These are phyloP conservation scores for Lacanobia wlatinum DNA, from an alignment of 2,888 invertebrate species.

Conservation along the genomic window DNA sequence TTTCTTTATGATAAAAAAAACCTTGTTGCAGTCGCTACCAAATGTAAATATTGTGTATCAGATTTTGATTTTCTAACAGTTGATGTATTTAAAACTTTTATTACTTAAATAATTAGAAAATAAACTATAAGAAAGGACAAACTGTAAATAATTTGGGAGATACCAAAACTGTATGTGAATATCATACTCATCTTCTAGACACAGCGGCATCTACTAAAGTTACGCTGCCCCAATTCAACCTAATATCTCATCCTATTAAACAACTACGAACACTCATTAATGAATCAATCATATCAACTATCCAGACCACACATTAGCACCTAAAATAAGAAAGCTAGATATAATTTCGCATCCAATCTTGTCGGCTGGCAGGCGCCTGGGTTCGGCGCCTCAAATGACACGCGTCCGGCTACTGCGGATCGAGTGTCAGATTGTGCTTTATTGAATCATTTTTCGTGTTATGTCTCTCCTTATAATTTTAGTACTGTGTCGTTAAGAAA, in stretches of 20 bases:
- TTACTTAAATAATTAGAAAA: neutral
- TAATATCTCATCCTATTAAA: constrained; percentile 34
- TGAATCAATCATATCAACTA: constrained; percentile 46
- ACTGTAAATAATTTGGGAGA: neutral
- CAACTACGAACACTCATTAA: constrained; percentile 32
- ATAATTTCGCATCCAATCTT: constrained; percentile 59
- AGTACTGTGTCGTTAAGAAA: neutral
- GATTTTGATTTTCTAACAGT: neutral
- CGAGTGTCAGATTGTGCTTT: constrained; percentile 60
- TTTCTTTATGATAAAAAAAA: neutral
- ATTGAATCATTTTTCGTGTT: constrained; percentile 44
- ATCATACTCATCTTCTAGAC: neutral
- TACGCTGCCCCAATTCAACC: neutral
- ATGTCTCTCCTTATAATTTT: constrained; percentile 9
- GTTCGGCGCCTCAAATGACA: constrained; percentile 74
- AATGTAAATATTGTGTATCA: neutral
- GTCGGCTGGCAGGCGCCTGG: constrained; percentile 66
- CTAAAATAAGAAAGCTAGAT: constrained; percentile 63
- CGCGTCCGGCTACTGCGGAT: constrained; percentile 68
- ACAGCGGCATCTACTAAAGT: constrained; percentile 6
- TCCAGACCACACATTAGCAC: constrained; percentile 57
- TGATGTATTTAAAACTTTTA: neutral
- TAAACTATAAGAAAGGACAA: neutral
- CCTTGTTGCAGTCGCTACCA: too few relatives aligned
- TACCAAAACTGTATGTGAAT: neutral